phyloP scores from a whole-genome alignment of 2,113 vertebrate genomes.

The Pseudopipra pipra region DNA sequence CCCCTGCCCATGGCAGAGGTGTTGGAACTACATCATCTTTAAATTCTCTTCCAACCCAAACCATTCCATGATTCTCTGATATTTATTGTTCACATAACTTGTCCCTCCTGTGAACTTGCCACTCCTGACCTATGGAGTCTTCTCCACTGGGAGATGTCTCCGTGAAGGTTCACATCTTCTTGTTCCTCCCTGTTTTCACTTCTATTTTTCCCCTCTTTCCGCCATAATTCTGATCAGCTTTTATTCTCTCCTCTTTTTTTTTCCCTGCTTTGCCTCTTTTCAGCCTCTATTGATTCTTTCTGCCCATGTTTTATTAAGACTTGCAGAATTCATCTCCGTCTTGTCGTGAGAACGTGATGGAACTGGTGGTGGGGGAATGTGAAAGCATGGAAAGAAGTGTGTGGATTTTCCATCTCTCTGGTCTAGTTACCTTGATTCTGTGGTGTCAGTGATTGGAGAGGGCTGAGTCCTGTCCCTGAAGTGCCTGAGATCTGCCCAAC shows the following conservation, averaged over 20 bases:
- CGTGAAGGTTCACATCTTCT: background rate
- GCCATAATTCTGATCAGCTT: accelerated
- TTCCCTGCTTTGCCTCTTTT: background rate
- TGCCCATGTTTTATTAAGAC: background rate
- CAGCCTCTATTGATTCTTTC: background rate
- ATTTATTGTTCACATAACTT: background rate
- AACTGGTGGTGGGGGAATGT: no score
- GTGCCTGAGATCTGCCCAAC: background rate
- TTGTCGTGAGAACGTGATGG: background rate
- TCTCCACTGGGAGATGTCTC: accelerated
- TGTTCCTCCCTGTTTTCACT: background rate
- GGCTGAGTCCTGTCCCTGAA: background rate
- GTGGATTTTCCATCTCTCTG: background rate
- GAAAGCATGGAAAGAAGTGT: accelerated
- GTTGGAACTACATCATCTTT: background rate
- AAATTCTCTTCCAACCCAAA: background rate
- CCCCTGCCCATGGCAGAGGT: background rate
- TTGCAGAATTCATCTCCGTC: background rate
- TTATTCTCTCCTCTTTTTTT: background rate
- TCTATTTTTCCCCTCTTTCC: background rate
- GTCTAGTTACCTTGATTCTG: background rate
- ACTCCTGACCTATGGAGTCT: accelerated
- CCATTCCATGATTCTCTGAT: no score
- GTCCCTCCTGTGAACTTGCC: background rate
- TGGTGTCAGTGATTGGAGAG: background rate